A percentile compares a stretch with the other conserved stretches of the same genome.
Conservation (phyloP, 2,888 invertebrate species). For the Oxytorus armatus region DNA sequence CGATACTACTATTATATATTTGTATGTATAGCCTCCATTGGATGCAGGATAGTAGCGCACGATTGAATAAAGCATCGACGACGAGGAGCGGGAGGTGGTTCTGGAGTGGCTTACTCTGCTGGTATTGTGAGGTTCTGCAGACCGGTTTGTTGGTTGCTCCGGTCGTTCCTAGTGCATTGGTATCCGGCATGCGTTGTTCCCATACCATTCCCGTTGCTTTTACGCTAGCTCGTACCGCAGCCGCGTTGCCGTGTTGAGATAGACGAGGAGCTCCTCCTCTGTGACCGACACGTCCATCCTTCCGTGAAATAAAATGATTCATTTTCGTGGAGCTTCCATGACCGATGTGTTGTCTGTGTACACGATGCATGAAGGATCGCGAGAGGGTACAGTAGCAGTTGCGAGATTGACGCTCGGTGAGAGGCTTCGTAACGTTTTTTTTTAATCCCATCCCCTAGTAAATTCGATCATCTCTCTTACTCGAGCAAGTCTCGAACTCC, state of each 20-base stretch:
- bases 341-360: conserved; percentile 72
- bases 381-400: neutral
- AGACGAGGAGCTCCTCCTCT: conserved; percentile 71
- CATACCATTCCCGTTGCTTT: conserved; percentile 22
- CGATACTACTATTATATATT: conserved; percentile 8
- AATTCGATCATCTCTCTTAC: conserved; percentile 43
- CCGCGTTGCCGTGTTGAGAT: conserved; percentile 48
- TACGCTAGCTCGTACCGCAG: conserved; percentile 19
- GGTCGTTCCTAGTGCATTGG: conserved; percentile 43
- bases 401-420: conserved; percentile 18
- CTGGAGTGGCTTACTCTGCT: conserved; percentile 1
- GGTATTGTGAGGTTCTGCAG: conserved; percentile 33
- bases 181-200: conserved; percentile 46
- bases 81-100: neutral
- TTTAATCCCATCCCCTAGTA: conserved; percentile 53
- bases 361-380: conserved; percentile 17
- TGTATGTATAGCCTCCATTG: conserved; percentile 8
- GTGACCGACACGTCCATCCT: conserved; percentile 80
- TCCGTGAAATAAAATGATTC: conserved; percentile 82
- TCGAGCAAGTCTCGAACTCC: conserved; percentile 19
- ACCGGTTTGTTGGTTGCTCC: conserved; percentile 32
- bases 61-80: conserved; percentile 37
- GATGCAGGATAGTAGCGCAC: conserved; percentile 20
- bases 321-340: conserved; percentile 73
- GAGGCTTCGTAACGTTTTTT: conserved; percentile 32